Evolutionary conservation across 2,888 invertebrate species (phyloP).

Genomic region (Ariolimax columbianus): DNA sequence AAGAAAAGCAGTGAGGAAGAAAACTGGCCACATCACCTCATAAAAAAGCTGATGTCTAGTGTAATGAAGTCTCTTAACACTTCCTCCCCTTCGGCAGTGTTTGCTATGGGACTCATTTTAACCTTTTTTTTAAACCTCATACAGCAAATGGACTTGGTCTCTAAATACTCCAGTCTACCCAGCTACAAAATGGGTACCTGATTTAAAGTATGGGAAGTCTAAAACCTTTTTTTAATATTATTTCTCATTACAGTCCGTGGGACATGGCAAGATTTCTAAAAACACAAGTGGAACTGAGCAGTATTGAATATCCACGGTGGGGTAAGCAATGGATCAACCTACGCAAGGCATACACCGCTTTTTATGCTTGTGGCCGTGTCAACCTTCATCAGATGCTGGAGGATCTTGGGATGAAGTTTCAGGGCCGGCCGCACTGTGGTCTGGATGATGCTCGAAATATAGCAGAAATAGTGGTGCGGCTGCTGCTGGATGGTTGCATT

Average conservation of each 20-base stretch:
- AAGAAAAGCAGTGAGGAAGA: too few species aligned
- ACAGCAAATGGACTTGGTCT: too few species aligned
- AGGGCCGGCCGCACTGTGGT: conserved; percentile 81
- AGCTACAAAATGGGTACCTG: too few species aligned
- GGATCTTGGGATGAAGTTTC: conserved; percentile 80
- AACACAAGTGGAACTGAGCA: conserved; percentile 80
- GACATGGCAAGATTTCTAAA: conserved; percentile 83
- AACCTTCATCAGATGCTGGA: conserved; percentile 80
- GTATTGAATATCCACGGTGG: conserved; percentile 76
- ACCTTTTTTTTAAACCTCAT: too few species aligned
- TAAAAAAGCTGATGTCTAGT: too few species aligned
- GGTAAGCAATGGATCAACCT: conserved; percentile 81
- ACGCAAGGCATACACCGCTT: conserved; percentile 80
- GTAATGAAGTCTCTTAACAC: too few species aligned
- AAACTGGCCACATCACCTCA: too few species aligned
- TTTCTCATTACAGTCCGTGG: conserved; percentile 78
- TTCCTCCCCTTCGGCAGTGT: too few species aligned
- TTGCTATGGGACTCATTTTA: too few species aligned
- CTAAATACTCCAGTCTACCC: too few species aligned
- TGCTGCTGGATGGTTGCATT: conserved; percentile 80
- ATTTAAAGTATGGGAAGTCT: too few species aligned
- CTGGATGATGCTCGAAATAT: conserved; percentile 83
- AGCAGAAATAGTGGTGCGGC: conserved; percentile 80
- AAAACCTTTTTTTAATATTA: background rate
- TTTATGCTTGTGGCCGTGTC: conserved; percentile 77